A percentile compares a stretch with the other conserved stretches of the same genome.
Evolutionary conservation across 1,140 invertebrate genomes (phyloP).

Genomic region (Leguminivora glycinivorella): DNA sequence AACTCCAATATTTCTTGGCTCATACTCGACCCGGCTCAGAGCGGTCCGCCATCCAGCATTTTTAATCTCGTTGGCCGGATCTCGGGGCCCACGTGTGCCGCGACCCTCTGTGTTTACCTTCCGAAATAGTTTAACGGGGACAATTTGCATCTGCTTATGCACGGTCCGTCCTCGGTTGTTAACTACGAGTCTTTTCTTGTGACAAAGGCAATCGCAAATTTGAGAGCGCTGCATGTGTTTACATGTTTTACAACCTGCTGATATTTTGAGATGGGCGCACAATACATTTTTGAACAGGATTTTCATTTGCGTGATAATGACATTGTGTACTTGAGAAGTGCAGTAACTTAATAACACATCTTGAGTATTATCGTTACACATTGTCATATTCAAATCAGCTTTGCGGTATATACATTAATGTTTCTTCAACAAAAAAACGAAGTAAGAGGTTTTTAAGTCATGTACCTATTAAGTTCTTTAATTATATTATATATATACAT

Average conservation of each 20-base stretch:
- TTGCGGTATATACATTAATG: neutral
- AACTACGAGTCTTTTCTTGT: constrained; percentile 60
- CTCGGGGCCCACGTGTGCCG: constrained; percentile 58
- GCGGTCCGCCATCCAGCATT: constrained; percentile 66
- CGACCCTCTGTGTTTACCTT: constrained; percentile 72
- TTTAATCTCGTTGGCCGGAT: constrained; percentile 74
- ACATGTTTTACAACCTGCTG: constrained; percentile 22
- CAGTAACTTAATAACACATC: neutral
- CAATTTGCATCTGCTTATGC: constrained; percentile 78
- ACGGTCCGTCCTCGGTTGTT: constrained; percentile 70
- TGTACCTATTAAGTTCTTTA: neutral
- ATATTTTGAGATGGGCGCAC: constrained; percentile 16
- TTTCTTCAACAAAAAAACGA: neutral
- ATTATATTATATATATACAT: neutral
- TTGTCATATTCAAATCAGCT: neutral
- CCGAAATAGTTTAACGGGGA: constrained; percentile 76
- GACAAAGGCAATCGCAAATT: constrained; percentile 47
- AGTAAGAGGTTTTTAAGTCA: neutral
- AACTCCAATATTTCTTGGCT: constrained; percentile 71
- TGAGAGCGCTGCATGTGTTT: constrained; percentile 26
- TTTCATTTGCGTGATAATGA: neutral
- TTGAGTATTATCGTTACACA: neutral
- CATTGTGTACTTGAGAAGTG: neutral
- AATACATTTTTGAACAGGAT: neutral
- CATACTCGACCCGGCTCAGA: constrained; percentile 66